Evolutionary conservation across 1,140 invertebrate genomes (phyloP).

Genomic region (Lutraria rhynchaena): DNA sequence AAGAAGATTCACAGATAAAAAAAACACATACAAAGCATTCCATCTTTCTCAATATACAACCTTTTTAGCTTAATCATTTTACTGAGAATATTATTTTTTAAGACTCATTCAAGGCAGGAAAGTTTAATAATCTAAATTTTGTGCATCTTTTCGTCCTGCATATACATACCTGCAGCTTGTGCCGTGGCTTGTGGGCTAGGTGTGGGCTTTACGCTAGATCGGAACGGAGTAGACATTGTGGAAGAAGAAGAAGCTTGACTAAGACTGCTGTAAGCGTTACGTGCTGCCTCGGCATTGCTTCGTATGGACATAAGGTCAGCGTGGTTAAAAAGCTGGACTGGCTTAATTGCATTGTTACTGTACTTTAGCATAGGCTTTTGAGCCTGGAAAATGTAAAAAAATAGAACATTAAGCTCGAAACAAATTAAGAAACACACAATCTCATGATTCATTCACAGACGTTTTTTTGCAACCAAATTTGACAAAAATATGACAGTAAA

Average conservation of each 20-base stretch:
- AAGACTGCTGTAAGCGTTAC: conserved; percentile 63
- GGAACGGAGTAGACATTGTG: conserved; percentile 62
- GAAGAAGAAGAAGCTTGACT: conserved; percentile 54
- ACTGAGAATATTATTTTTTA: background rate
- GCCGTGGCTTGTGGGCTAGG: conserved; percentile 41
- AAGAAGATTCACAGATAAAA: too few species aligned
- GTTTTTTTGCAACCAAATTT: too few species aligned
- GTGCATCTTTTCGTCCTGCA: too few species aligned
- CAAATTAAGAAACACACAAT: too few species aligned
- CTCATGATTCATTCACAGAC: too few species aligned
- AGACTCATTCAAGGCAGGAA: background rate
- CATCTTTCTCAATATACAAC: too few species aligned
- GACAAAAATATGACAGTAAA: too few species aligned
- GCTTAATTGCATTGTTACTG: conserved; percentile 68
- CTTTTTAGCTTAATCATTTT: background rate
- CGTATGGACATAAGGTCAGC: conserved; percentile 59
- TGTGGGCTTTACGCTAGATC: conserved; percentile 56
- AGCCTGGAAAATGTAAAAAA: conserved; percentile 57
- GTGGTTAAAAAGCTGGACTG: conserved; percentile 70
- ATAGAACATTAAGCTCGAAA: too few species aligned
- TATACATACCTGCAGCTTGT: conserved; percentile 29
- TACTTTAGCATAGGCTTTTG: conserved; percentile 78
- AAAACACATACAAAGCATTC: too few species aligned
- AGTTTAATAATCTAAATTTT: too few species aligned
- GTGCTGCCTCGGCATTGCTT: conserved; percentile 56